Evolutionary conservation across 2,113 vertebrate genomes (phyloP).

Genomic region (Herpailurus yagouaroundi): DNA sequence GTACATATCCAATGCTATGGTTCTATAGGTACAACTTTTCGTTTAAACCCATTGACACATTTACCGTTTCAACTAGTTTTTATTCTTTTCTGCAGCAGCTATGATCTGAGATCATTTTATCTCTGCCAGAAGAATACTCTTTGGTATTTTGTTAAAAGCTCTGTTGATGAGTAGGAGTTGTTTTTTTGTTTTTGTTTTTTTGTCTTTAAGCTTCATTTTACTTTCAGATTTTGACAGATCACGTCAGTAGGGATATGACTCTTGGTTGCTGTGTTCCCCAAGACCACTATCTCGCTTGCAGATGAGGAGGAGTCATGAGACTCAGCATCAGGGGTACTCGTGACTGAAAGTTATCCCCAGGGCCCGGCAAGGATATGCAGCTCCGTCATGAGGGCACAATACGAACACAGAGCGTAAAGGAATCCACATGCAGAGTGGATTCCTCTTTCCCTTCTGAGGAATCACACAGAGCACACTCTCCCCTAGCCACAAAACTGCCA

Average conservation of each 20-base stretch:
- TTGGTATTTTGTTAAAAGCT: background rate
- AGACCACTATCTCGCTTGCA: background rate
- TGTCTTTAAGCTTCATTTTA: background rate
- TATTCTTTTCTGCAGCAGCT: background rate
- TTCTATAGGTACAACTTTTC: background rate
- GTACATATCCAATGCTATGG: background rate
- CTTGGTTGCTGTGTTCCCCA: background rate
- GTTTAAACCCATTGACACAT: background rate
- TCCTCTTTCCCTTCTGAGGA: background rate
- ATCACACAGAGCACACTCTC: background rate
- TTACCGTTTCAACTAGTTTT: background rate
- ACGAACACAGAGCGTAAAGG: background rate
- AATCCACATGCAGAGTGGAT: background rate
- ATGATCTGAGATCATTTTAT: background rate
- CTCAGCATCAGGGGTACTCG: background rate
- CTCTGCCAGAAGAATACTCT: background rate
- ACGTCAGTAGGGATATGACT: background rate
- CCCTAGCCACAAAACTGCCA: background rate
- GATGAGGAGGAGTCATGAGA: background rate
- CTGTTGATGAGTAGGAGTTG: background rate
- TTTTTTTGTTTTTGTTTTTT: background rate
- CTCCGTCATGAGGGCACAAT: background rate
- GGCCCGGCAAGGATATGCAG: background rate
- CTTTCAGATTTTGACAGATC: background rate
- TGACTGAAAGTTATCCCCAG: background rate